Conservation (phyloP, 2,888 invertebrate genomes). For the Drepanosiphum platanoidis region DNA sequence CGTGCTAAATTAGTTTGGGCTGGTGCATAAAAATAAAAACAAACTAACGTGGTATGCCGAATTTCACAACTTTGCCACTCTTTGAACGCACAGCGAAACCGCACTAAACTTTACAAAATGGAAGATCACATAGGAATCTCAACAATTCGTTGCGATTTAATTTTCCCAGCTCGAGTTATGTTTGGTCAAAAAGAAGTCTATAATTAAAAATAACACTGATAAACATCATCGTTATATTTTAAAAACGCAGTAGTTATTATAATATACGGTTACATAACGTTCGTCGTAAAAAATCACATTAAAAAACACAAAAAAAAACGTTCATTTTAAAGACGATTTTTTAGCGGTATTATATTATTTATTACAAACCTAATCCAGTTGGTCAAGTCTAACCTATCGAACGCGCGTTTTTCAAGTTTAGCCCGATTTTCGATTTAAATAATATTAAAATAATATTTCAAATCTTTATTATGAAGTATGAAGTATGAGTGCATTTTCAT, state of each 20-base stretch:
- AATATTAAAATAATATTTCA: no score
- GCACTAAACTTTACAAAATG: neutral
- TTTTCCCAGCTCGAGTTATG: neutral
- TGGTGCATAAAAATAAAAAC: neutral
- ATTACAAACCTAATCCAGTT: no score
- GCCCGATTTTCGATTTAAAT: no score
- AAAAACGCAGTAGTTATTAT: no score
- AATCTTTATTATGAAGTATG: no score
- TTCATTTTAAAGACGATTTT: no score
- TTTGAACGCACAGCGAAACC: neutral
- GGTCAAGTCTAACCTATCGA: no score
- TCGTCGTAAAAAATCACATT: neutral
- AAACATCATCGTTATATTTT: neutral
- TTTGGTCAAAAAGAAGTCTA: neutral
- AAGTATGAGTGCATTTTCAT: no score
- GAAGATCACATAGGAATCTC: neutral
- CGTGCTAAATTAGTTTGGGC: neutral
- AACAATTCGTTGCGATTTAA: neutral
- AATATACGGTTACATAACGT: neutral
- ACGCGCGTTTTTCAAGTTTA: no score
- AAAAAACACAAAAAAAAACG: neutral
- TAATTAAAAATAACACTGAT: neutral
- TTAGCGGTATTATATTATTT: no score
- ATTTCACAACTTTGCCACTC: neutral
- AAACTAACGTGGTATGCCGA: neutral